Evolutionary conservation across 2,888 invertebrate species (phyloP).

Genomic region (Caenorhabditis panamensis): DNA sequence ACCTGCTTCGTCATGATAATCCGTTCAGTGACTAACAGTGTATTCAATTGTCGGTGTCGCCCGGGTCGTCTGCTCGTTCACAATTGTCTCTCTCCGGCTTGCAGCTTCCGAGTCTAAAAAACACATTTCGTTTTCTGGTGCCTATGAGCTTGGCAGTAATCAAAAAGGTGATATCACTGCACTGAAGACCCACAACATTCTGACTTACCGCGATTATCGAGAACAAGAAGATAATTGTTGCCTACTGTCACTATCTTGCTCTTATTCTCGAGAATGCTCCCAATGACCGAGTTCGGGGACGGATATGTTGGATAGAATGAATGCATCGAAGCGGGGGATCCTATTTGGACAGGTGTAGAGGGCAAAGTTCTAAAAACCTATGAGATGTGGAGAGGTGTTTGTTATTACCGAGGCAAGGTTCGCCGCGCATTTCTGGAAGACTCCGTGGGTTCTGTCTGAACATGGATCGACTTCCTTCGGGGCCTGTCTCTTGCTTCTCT

Average conservation of each 20-base stretch:
- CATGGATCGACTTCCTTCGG: slow-evolving; percentile 45
- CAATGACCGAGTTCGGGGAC: slow-evolving; percentile 45
- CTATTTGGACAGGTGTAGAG: slow-evolving; percentile 21
- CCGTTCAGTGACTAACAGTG: slow-evolving; percentile 32
- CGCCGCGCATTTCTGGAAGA: slow-evolving; percentile 27
- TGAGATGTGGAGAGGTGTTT: neutral
- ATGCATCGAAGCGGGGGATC: slow-evolving; percentile 26
- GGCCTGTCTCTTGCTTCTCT: slow-evolving; percentile 22
- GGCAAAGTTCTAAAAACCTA: slow-evolving; percentile 45
- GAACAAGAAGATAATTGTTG: slow-evolving; percentile 52
- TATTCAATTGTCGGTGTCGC: slow-evolving; percentile 13
- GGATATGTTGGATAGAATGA: slow-evolving; percentile 40
- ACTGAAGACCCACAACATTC: slow-evolving; percentile 21
- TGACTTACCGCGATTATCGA: slow-evolving; percentile 55
- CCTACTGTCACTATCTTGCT: slow-evolving; percentile 57
- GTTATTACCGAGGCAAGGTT: slow-evolving; percentile 55
- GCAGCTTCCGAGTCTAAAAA: slow-evolving; percentile 34
- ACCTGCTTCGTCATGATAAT: slow-evolving; percentile 4
- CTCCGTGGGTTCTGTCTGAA: slow-evolving; percentile 61
- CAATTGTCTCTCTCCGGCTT: slow-evolving; percentile 19
- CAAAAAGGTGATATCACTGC: slow-evolving; percentile 5
- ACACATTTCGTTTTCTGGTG: slow-evolving; percentile 16
- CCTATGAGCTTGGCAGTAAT: neutral
- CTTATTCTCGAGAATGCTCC: slow-evolving; percentile 31
- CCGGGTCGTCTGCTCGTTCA: slow-evolving; percentile 13